Conservation (phyloP, 2,888 invertebrate genomes). For the Cynaeus angustus region DNA sequence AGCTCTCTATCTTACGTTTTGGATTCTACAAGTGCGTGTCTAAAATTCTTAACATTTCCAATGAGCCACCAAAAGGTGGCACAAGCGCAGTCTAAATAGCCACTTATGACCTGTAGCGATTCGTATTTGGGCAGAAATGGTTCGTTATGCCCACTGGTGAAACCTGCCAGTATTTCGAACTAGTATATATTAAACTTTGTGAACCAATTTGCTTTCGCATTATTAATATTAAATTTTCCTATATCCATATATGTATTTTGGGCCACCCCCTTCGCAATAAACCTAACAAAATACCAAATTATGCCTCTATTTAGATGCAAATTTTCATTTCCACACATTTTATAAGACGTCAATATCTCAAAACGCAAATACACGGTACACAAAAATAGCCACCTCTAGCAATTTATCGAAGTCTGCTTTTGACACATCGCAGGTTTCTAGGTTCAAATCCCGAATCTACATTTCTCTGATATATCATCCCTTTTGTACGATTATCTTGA, state of each 20-base stretch:
- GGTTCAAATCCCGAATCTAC: background rate
- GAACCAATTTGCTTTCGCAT: background rate
- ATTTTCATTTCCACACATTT: constrained; percentile 5
- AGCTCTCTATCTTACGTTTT: too few relatives aligned
- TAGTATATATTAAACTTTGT: too few relatives aligned
- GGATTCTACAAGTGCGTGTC: too few relatives aligned
- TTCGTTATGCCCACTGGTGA: too few relatives aligned
- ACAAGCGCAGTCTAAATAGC: too few relatives aligned
- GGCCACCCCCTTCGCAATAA: background rate
- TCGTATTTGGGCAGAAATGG: too few relatives aligned
- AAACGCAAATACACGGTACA: constrained; percentile 4
- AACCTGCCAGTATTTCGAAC: too few relatives aligned
- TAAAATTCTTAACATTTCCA: too few relatives aligned
- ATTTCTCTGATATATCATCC: background rate
- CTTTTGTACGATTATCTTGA: background rate
- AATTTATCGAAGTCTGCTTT: constrained; percentile 13
- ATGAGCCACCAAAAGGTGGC: too few relatives aligned
- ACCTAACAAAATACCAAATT: constrained; percentile 14
- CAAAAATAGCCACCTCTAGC: constrained; percentile 1
- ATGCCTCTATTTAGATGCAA: constrained; percentile 12
- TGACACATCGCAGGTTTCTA: background rate
- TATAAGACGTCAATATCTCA: background rate
- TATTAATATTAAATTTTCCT: constrained; percentile 15
- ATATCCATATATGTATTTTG: constrained; percentile 7
- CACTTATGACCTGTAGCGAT: too few relatives aligned